phyloP scores from a whole-genome alignment of 2,797 vertebrate species.

The Danio kyathit region DNA sequence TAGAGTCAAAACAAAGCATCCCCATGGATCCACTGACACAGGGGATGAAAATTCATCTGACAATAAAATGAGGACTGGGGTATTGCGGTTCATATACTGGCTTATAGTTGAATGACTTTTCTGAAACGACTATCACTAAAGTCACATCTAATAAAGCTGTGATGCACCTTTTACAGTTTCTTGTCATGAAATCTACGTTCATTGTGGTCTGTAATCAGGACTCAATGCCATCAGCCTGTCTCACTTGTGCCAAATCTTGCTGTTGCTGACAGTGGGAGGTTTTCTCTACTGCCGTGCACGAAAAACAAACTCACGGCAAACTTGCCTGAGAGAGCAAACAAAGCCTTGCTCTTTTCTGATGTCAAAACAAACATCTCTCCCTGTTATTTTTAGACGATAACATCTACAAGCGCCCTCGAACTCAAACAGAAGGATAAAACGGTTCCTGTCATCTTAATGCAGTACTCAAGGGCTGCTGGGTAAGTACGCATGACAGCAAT shows the following conservation, averaged over 20 bases:
- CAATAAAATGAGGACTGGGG: neutral
- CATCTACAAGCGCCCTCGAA: constrained; percentile 39
- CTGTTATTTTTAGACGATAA: constrained; percentile 62
- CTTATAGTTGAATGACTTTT: neutral
- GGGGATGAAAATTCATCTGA: constrained; percentile 16
- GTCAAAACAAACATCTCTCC: constrained; percentile 67
- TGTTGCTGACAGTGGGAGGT: constrained; percentile 58
- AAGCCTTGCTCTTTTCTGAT: constrained; percentile 56
- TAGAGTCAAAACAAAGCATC: constrained; percentile 4
- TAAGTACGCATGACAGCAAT: constrained; percentile 28
- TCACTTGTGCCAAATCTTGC: constrained; percentile 54
- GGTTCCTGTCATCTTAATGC: constrained; percentile 31
- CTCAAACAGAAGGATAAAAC: constrained; percentile 20
- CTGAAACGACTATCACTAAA: neutral
- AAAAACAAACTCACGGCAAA: constrained; percentile 63
- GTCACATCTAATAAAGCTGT: neutral
- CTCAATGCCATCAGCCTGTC: neutral
- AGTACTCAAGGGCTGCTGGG: neutral
- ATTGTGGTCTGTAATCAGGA: neutral
- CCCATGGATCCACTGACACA: neutral
- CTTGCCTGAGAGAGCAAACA: constrained; percentile 68
- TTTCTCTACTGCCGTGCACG: constrained; percentile 63
- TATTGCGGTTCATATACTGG: neutral
- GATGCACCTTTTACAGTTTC: neutral
- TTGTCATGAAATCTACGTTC: too few relatives aligned